Percentiles rank a stretch among this genome's conserved stretches.
Conservation (phyloP, 92 coral and sea anemone species). For the Phenganax subtilis region DNA sequence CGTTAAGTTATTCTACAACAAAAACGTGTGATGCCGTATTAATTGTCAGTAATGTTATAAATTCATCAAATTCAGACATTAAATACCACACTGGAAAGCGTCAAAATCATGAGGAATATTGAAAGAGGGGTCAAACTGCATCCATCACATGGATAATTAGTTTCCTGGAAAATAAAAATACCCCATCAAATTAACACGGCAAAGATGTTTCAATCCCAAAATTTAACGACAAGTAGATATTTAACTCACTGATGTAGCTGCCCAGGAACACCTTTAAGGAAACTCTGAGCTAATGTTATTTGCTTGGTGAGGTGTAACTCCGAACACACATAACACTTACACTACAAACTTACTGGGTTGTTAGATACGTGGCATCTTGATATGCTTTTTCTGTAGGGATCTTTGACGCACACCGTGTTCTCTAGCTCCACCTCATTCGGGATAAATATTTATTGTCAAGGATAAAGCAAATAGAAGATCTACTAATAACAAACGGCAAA, state of each 20-base stretch:
- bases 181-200: no score
- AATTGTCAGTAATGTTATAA: background rate
- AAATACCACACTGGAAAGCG: background rate
- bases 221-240: no score
- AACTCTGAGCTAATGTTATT: no score
- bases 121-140: background rate
- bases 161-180: slow-evolving; percentile 11
- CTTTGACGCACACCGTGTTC: slow-evolving; percentile 13
- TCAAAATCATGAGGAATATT: background rate
- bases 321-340: background rate
- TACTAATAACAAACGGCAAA: background rate
- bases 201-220: no score
- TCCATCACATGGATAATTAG: slow-evolving; percentile 19
- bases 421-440: slow-evolving; percentile 1
- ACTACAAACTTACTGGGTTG: slow-evolving; percentile 27
- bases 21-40: background rate
- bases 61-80: background rate
- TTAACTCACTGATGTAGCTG: no score
- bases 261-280: no score
- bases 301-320: background rate
- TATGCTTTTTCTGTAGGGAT: slow-evolving; percentile 6
- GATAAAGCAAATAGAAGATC: background rate
- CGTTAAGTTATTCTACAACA: slow-evolving; percentile 3
- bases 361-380: slow-evolving; percentile 23
- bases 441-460: slow-evolving; percentile 14